These are phyloP conservation scores for Eciton burchellii DNA, from an alignment of 1,140 invertebrate species.

Conservation along the genomic window DNA sequence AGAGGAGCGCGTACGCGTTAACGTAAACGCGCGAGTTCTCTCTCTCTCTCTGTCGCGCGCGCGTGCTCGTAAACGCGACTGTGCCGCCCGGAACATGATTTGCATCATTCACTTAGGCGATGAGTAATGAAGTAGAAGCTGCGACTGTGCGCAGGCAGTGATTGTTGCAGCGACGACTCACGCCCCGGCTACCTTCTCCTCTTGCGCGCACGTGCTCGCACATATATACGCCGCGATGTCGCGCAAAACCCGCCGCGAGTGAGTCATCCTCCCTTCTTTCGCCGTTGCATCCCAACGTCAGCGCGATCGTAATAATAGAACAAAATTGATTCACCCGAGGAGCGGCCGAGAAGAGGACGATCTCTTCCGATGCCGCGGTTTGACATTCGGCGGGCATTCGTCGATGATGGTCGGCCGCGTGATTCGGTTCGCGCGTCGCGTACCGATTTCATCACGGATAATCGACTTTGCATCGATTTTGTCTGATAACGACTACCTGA, in stretches of 20 bases:
- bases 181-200: slow-evolving; percentile 11
- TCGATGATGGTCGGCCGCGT: slow-evolving; percentile 9
- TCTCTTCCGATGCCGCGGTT: slow-evolving; percentile 1
- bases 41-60: no score
- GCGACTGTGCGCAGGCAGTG: slow-evolving; percentile 34
- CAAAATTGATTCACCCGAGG: slow-evolving; percentile 77
- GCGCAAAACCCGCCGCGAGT: slow-evolving; percentile 60
- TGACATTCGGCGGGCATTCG: slow-evolving; percentile 35
- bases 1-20: slow-evolving; percentile 16
- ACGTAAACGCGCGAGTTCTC: slow-evolving; percentile 37
- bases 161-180: slow-evolving; percentile 49
- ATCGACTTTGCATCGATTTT: not conserved
- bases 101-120: slow-evolving; percentile 64
- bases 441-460: not conserved
- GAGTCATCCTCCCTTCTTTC: slow-evolving; percentile 76
- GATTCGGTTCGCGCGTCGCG: slow-evolving; percentile 9
- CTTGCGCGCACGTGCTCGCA: not conserved
- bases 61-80: slow-evolving; percentile 9
- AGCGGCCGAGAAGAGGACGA: slow-evolving; percentile 53
- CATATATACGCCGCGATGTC: slow-evolving; percentile 56
- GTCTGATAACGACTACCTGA: no score
- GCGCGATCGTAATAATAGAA: slow-evolving; percentile 78
- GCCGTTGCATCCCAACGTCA: slow-evolving; percentile 74
- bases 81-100: slow-evolving; percentile 71
- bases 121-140: slow-evolving; percentile 65